Percentiles rank a stretch among this genome's conserved stretches.
phyloP scores from a whole-genome alignment of 2,113 vertebrate species.

The Thymallus thymallus region DNA sequence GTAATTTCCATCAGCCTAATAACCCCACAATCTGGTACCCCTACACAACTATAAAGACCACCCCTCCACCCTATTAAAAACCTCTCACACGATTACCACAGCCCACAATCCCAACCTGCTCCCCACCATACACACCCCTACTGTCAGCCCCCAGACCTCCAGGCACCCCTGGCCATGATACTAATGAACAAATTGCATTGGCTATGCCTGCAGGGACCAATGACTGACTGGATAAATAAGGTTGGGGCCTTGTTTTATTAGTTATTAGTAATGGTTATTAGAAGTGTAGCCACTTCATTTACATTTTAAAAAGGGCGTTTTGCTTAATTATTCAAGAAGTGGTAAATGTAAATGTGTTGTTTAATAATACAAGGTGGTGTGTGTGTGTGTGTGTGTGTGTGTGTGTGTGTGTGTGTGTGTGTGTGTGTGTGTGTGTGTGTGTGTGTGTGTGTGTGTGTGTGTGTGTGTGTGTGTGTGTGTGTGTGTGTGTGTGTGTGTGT shows the following conservation, averaged over 20 bases:
- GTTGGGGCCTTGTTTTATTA: too few relatives aligned
- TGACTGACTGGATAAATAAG: too few relatives aligned
- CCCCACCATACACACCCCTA: neutral
- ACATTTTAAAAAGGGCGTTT: too few relatives aligned
- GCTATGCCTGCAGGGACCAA: too few relatives aligned
- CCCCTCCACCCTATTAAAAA: constrained; percentile 41
- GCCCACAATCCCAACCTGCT: neutral
- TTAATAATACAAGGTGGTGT: too few relatives aligned
- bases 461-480: neutral
- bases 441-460: neutral
- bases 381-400: neutral
- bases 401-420: neutral
- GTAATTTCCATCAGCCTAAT: constrained; percentile 68
- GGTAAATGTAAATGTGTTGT: too few relatives aligned
- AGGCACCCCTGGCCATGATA: too few relatives aligned
- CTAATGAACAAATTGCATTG: too few relatives aligned
- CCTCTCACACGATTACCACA: neutral
- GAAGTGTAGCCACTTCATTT: too few relatives aligned
- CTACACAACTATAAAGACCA: constrained; percentile 47
- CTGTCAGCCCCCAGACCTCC: neutral
- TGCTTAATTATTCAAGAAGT: too few relatives aligned
- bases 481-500: too few relatives aligned
- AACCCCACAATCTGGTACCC: constrained; percentile 64
- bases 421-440: neutral
- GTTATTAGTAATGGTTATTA: too few relatives aligned